Base-by-base conservation (phyloP, 2,113 vertebrate genomes). In the Fulica atra region DNA sequence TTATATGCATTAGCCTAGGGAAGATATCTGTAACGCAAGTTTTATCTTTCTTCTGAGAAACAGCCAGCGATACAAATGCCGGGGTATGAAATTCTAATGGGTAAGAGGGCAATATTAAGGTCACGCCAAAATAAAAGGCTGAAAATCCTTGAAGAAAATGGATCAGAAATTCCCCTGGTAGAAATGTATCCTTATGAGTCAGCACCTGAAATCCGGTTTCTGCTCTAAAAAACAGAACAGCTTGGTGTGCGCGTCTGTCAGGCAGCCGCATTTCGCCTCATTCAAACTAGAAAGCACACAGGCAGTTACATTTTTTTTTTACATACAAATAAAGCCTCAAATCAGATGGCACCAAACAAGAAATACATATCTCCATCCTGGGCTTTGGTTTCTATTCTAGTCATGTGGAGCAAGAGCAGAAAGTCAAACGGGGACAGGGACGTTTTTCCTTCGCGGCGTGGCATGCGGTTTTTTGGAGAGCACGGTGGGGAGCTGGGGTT, bases 351-450 rank as follows among this genome's bases (percentile, higher is more conserved):
- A 87, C 64, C 50, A 40, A 96, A 89, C 51, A 88, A 95, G 88
- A 90, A 82, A 88, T 16, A 71, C 68, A 17, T 91, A 86, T 95
- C 84, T 93, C 81, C 96, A 93, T 81, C 42, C 65, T 69, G 91
- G 89, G 93, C 1, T 6, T 54, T 46, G 10, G 18, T 88, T 97
- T 96, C 96, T 94, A 88, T 91, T 97, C 93, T 95, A 97, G 94
- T 68, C 79, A 85, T 93, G 95, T 95, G 95, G 95, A 97, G 93
- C 85, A 91, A 93, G 87, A 93, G 65, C 40, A 95, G 89, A 93
- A 95, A 98, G 97, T 97, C 90, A 98, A 97, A 97, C 26, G 89
- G 97, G 97, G 97, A 96, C 97, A 97, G 86, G 95, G 96, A 97
- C 89, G 31, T 33, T 85, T 84, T 96, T 90, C 96, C 94, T 95